Evolutionary conservation across 2,888 invertebrate species (phyloP).

Genomic region (Atrina japonica): DNA sequence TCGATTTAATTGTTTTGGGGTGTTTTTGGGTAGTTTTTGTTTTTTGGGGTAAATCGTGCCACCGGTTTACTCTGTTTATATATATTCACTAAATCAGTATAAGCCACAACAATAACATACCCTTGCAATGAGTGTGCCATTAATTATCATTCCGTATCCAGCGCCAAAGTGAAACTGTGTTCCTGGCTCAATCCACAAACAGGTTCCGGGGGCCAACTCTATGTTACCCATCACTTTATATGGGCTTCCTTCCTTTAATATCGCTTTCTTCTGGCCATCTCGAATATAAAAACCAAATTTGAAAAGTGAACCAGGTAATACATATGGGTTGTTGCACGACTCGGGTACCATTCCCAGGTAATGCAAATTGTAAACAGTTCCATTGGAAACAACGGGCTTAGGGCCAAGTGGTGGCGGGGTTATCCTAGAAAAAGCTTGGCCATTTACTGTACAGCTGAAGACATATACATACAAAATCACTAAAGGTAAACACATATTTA

Average conservation of each 20-base stretch:
- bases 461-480: too few species aligned
- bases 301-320: constrained; percentile 42
- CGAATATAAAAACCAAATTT: constrained; percentile 48
- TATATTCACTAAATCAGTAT: too few species aligned
- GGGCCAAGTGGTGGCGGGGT: constrained; percentile 65
- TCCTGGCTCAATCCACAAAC: constrained; percentile 92
- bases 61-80: too few species aligned
- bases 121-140: constrained; percentile 93
- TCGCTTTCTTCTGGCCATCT: constrained; percentile 51
- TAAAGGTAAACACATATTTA: too few species aligned
- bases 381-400: constrained; percentile 67
- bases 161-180: constrained; percentile 94
- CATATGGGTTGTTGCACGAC: constrained; percentile 62
- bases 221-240: constrained; percentile 68
- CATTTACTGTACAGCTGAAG: neutral
- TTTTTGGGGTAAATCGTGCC: too few species aligned
- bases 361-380: constrained; percentile 66
- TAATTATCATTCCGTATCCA: constrained; percentile 95
- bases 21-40: too few species aligned
- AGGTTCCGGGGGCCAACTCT: constrained; percentile 66
- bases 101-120: constrained; percentile 87
- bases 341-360: constrained; percentile 55
- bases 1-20: too few species aligned
- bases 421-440: constrained; percentile 20
- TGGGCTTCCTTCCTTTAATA: constrained; percentile 66